Base-by-base conservation (phyloP, 2,797 vertebrate species). In the Semaprochilodus insignis region DNA sequence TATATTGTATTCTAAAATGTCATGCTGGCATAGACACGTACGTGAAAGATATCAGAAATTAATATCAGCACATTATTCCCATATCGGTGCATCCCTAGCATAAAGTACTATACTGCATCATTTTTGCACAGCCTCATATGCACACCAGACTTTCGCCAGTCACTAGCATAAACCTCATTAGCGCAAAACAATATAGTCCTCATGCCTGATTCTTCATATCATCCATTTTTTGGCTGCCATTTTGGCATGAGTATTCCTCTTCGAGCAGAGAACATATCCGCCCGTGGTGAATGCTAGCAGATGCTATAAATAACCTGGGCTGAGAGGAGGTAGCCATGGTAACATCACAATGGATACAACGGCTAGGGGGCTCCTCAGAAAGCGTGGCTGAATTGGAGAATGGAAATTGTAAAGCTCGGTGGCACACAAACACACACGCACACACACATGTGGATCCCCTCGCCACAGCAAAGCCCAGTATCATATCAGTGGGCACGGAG, bases 251-350 rank as follows among this genome's bases (percentile, higher is more conserved):
- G 40, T 36, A 70, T 69, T 80, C 62, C 72, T 81, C 65, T 74
- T 76, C 25, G 71, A 66, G 31, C 81, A 59, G 62, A 59, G 71
- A 85, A 80, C 62, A 82, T 81, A 81, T 87, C 54, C 52, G 81
- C 84, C 85, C 83, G 83, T 80, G 78, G 84, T 70, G 80, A 87
- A 85, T 82, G 74, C 89, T 90, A 89, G 89, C 89, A 80, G 88
- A 82, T 86, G 89, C 94, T 95, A 95, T 93, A 94, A 95, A 95
- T 96, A 95, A 91, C 94, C 88, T 88, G 88, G 89, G 67, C 88
- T 88, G 81, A 81, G 85, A 75, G 87, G 85, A 86, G 90, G 95
- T 95, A 93, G 92, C 89, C 93, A 85, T 94, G 90, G 94, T 87
- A 95, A 96, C 94, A 88, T 92, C 91, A 92, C 93, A 94, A 94